These are phyloP conservation scores for Caracal caracal DNA, from an alignment of 2,113 vertebrate species.

Conservation along the genomic window DNA sequence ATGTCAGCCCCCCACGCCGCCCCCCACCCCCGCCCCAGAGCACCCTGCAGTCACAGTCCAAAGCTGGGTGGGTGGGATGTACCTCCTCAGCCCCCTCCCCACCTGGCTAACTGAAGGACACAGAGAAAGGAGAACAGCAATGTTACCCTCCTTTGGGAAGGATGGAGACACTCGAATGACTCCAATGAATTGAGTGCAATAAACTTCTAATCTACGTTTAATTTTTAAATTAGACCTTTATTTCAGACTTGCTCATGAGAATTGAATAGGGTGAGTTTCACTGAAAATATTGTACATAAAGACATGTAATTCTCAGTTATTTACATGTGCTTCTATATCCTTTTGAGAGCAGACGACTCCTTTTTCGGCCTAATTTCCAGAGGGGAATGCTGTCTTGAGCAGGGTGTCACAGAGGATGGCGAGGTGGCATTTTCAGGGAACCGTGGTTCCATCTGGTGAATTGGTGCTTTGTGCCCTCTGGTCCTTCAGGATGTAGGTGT, in stretches of 20 bases:
- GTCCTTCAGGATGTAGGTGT: neutral
- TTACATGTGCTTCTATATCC: conserved; percentile 46
- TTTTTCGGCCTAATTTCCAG: conserved; percentile 30
- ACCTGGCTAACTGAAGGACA: neutral
- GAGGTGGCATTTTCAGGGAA: neutral
- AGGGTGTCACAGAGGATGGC: neutral
- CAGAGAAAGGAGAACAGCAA: fast-evolving
- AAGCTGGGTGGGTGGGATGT: fast-evolving
- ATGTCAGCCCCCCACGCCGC: neutral
- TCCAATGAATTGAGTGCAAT: neutral
- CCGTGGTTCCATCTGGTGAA: neutral
- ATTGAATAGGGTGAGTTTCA: neutral
- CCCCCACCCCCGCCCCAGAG: neutral
- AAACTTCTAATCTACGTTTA: neutral
- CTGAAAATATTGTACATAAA: conserved; percentile 40
- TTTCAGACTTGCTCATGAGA: conserved; percentile 26
- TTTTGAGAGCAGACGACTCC: conserved; percentile 56
- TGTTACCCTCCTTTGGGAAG: neutral
- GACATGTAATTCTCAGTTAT: conserved; percentile 30
- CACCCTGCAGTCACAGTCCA: neutral
- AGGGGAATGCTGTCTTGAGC: conserved; percentile 27
- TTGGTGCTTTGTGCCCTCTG: neutral
- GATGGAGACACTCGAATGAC: neutral
- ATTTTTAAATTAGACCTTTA: conserved; percentile 14
- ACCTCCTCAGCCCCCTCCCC: fast-evolving